Base-by-base conservation (phyloP, 1,140 invertebrate genomes). In the Diachasmimorpha longicaudata region DNA sequence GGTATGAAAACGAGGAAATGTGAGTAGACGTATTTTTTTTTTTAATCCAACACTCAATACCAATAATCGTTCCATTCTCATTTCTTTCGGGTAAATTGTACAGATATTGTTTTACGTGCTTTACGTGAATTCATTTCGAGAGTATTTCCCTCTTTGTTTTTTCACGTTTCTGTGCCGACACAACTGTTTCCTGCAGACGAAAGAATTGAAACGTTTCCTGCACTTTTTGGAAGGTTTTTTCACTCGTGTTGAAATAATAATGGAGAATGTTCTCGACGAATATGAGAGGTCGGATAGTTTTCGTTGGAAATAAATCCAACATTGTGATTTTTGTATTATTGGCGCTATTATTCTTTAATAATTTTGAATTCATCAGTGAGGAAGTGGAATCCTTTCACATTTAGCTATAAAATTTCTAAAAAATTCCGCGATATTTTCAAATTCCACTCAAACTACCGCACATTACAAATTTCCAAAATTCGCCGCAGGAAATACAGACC, bases 81-180 rank as follows among this genome's bases (percentile, higher is more conserved):
- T 25, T 25, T 25, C 23, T 25, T 14, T 63, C 23, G 11, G 11
- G 58, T 63, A 31, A 63, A 63, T 63, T 63, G 58, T 63, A 63
- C 58, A 63, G 58, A 63, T 63, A 63, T 63, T 63, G 58, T 63
- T 63, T 31, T 19, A 23, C 23, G 19, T 63, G 58, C 23, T 63
- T 63, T 63, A 63, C 21, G 58, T 25, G 58, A 63, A 63, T 63
- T 63, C 58, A 63, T 63, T 63, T 63, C 58, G 58, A 63, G 58
- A 63, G 58, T 63, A 63, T 19, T 63, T 63, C 14, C 6, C 23
- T 11, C 3, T 63, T 63, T 63, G 23, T 63, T 63, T 63, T 21
- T 63, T 10, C 23, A 19, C 58, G 48, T 52, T 52, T 52, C 48
- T 52, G 19, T 63, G 21, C 4, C 58, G 58, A 63, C 23, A 63